Conservation (phyloP, 2,888 invertebrate species). For the Drosophila paramelanica region DNA sequence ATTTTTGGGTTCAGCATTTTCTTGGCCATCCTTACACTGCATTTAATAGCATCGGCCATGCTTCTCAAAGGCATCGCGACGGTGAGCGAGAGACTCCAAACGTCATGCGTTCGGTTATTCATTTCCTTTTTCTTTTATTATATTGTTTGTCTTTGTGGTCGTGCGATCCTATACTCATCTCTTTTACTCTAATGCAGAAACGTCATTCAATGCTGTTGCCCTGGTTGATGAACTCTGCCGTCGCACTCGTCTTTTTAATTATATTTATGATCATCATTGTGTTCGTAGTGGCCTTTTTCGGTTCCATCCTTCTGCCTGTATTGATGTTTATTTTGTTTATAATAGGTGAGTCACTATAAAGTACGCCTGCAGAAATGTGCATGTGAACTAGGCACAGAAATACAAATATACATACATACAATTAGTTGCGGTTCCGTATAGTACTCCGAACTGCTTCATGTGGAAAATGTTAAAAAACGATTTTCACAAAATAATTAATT, state of each 20-base stretch:
- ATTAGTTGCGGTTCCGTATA: too few species aligned
- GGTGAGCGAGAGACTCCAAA: conserved; percentile 45
- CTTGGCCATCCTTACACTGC: conserved; percentile 64
- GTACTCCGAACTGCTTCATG: too few species aligned
- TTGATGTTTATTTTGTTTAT: conserved; percentile 31
- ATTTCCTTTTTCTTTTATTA: conserved; percentile 5
- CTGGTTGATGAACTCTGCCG: conserved; percentile 75
- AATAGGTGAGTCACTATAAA: conserved; percentile 64
- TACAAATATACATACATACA: neutral
- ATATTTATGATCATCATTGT: conserved; percentile 40
- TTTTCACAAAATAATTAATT: too few species aligned
- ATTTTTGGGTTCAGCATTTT: conserved; percentile 52
- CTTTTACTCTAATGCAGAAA: conserved; percentile 62
- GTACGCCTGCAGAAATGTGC: too few species aligned
- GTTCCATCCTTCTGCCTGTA: neutral
- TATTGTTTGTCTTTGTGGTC: neutral
- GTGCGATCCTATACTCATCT: conserved; percentile 19
- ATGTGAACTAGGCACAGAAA: neutral
- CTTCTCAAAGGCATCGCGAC: conserved; percentile 80
- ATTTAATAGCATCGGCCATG: conserved; percentile 76
- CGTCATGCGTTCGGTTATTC: conserved; percentile 4
- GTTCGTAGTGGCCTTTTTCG: too few species aligned
- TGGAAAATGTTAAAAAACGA: too few species aligned
- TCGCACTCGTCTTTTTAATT: conserved; percentile 45
- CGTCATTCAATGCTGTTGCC: conserved; percentile 79